phyloP scores from a whole-genome alignment of 2,797 vertebrate genomes.

The Acanthurus lineatus region DNA sequence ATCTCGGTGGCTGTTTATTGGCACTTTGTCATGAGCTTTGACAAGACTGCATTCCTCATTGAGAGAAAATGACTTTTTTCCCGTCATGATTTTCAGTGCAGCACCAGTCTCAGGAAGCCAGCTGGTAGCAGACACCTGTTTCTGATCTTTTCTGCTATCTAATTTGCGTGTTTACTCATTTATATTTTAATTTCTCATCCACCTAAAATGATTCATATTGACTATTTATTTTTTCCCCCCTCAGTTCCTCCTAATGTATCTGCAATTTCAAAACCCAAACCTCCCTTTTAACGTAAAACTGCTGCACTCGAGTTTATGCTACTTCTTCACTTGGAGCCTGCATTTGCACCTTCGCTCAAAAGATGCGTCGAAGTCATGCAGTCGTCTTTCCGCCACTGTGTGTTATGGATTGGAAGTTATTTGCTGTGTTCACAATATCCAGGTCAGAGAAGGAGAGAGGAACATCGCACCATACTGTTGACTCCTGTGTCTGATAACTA shows the following conservation, averaged over 20 bases:
- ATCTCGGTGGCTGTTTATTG: too few relatives aligned
- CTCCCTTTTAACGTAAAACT: slow-evolving; percentile 33
- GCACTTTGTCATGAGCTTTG: too few relatives aligned
- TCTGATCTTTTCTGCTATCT: not conserved
- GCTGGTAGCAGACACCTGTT: not conserved
- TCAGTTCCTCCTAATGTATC: slow-evolving; percentile 3
- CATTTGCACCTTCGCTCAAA: slow-evolving; percentile 41
- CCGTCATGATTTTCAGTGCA: too few relatives aligned
- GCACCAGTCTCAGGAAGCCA: too few relatives aligned
- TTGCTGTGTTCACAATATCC: slow-evolving; percentile 46
- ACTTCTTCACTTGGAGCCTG: slow-evolving; percentile 28
- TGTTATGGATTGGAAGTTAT: slow-evolving; percentile 41
- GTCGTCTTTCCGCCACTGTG: slow-evolving; percentile 27
- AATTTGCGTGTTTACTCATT: slow-evolving; percentile 11
- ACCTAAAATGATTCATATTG: not conserved
- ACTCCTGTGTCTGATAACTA: slow-evolving; percentile 79
- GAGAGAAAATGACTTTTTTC: too few relatives aligned
- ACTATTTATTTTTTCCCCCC: not conserved
- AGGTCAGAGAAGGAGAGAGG: slow-evolving; percentile 6
- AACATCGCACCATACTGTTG: slow-evolving; percentile 62
- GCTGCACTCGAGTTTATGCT: slow-evolving; percentile 13
- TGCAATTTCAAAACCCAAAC: slow-evolving; percentile 16
- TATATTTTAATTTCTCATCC: not conserved
- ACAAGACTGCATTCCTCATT: too few relatives aligned
- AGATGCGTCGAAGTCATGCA: slow-evolving; percentile 21